Base-by-base conservation (phyloP, 2,888 invertebrate genomes). In the Agrochola circellaris region DNA sequence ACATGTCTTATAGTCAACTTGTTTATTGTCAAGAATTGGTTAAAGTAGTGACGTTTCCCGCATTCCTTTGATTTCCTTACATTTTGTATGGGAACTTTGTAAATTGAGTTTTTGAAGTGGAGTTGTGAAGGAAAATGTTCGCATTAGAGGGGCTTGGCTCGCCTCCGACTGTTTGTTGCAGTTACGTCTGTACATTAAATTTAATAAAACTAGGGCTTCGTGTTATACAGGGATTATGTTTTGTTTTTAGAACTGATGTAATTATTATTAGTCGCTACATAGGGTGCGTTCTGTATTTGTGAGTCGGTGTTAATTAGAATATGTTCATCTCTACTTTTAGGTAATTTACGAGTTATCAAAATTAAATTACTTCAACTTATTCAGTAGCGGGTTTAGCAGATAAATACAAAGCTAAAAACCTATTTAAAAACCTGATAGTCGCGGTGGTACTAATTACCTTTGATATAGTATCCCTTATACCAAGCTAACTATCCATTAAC, bases 21-120 rank as follows among this genome's bases (percentile, higher is more conserved):
- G 92, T 94, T 94, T 94, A 88, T 87, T 93, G 93, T 93, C 92
- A 91, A 89, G 90, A 91, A 93, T 92, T 92, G 92, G 91, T 92
- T 93, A 87, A 85, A 89, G 88, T 85, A 84, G 88, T 90, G 88
- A 90, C 90, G 79, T 91, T 87, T 86, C 75, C 81, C 83, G 87
- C 88, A 87, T 88, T 87, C 83, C 87, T 88, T 89, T 89, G 88
- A 90, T 90, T 90, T 87, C 84, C 83, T 90, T 89, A 88, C 89
- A 87, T 88, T 85, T 84, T 84, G 85, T 86, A 79, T 82, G 81
- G 72, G 45, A 86, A 83, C 86, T 89, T 89, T 85, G 82, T 85
- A 85, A 84, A 89, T 89, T 84, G 83, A 86, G 84, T 85, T 88
- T 87, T 85, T 77, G 74, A 81, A 82, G 81, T 77, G 73, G 65